Percentiles rank a stretch among this genome's conserved stretches.
Conservation (phyloP, 2,888 invertebrate genomes). For the Malthinus seriepunctatus region DNA sequence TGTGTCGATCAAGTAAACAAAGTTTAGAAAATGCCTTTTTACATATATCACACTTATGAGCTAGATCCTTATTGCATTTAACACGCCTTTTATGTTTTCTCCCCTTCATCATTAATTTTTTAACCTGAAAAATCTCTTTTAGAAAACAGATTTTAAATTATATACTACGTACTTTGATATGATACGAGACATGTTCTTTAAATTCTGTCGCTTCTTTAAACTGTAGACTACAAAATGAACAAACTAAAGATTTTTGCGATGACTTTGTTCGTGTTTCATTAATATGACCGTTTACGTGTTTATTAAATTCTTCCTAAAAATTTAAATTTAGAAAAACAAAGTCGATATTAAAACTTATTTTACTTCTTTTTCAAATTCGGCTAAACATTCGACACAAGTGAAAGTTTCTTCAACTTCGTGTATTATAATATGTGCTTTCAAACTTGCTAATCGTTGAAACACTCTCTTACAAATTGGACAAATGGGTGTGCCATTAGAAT, state of each 20-base stretch:
- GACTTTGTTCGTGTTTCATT: conserved; percentile 33
- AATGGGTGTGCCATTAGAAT: conserved; percentile 40
- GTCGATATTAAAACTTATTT: conserved; percentile 9
- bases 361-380: conserved; percentile 51
- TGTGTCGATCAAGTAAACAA: conserved; percentile 66
- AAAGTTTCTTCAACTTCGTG: conserved; percentile 52
- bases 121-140: conserved; percentile 34
- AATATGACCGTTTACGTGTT: conserved; percentile 55
- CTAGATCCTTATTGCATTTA: conserved; percentile 33
- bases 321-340: not conserved
- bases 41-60: conserved; percentile 57
- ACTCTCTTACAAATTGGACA: conserved; percentile 51
- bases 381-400: conserved; percentile 47
- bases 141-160: conserved; percentile 16
- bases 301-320: conserved; percentile 56
- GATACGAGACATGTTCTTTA: conserved; percentile 58
- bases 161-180: conserved; percentile 58
- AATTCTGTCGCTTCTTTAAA: conserved; percentile 55
- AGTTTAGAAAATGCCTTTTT: conserved; percentile 64
- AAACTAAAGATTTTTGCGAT: conserved; percentile 52
- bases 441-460: conserved; percentile 50
- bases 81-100: conserved; percentile 34
- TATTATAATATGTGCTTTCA: conserved; percentile 50
- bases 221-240: conserved; percentile 62
- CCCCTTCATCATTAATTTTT: conserved; percentile 37